Conservation (phyloP, 1,140 invertebrate species). For the Harpegnathos saltator region DNA sequence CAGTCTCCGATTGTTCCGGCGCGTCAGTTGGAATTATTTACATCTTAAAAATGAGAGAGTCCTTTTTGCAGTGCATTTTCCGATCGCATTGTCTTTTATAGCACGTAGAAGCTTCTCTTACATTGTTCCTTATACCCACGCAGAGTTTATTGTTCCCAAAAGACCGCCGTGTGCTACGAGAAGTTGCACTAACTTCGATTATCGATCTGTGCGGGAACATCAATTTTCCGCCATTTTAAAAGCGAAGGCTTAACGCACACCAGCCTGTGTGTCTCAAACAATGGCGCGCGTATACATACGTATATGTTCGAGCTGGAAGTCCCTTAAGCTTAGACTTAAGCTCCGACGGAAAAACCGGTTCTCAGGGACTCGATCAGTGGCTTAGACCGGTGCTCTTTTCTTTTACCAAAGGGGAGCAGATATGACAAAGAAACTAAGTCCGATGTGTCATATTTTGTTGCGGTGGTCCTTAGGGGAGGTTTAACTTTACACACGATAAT, state of each 20-base stretch:
- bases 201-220: slow-evolving; percentile 51
- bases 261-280: slow-evolving; percentile 19
- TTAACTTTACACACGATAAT: background rate
- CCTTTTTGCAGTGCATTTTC: background rate
- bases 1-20: background rate
- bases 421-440: slow-evolving; percentile 35
- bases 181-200: slow-evolving; percentile 49
- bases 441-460: background rate
- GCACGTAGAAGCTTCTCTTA: background rate
- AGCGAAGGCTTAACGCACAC: slow-evolving; percentile 51
- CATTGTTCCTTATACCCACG: slow-evolving; percentile 15
- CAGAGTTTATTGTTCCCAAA: slow-evolving; percentile 32
- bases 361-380: slow-evolving; percentile 44
- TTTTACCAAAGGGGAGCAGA: slow-evolving; percentile 9
- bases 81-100: background rate
- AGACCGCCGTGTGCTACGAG: slow-evolving; percentile 2
- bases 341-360: slow-evolving; percentile 44
- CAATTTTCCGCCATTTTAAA: slow-evolving; percentile 52
- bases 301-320: slow-evolving; percentile 34
- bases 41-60: too few relatives aligned
- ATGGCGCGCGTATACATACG: slow-evolving; percentile 35
- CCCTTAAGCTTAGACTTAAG: slow-evolving; percentile 54
- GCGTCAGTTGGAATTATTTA: background rate
- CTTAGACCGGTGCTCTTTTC: slow-evolving; percentile 40
- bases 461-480: background rate